Conservation (phyloP, 2,888 invertebrate species). For the Latheticus oryzae region DNA sequence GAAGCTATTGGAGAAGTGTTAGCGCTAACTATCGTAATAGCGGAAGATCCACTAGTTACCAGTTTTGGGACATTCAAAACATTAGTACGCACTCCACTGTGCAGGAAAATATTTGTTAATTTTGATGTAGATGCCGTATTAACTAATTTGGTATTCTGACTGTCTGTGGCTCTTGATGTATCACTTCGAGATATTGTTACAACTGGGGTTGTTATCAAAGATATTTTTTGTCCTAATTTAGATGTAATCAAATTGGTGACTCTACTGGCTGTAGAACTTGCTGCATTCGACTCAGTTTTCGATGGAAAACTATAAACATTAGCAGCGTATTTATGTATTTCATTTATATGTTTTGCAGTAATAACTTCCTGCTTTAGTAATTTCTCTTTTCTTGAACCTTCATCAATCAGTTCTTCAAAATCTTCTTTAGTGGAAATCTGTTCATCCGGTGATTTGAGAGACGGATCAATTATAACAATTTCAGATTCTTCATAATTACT, state of each 20-base stretch:
- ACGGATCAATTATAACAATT: slow-evolving; percentile 73
- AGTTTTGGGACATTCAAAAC: slow-evolving; percentile 60
- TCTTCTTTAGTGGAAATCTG: slow-evolving; percentile 75
- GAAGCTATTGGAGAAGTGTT: slow-evolving; percentile 62
- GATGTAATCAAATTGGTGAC: slow-evolving; percentile 35
- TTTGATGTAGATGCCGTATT: slow-evolving; percentile 51
- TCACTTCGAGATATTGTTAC: slow-evolving; percentile 43
- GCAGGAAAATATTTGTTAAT: slow-evolving; percentile 60
- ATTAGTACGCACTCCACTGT: slow-evolving; percentile 55
- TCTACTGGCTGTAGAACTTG: slow-evolving; percentile 18
- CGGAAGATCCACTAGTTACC: slow-evolving; percentile 58
- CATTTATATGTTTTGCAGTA: slow-evolving; percentile 59
- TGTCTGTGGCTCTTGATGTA: slow-evolving; percentile 48
- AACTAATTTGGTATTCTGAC: slow-evolving; percentile 58
- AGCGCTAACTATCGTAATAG: slow-evolving; percentile 63
- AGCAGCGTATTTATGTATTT: slow-evolving; percentile 61
- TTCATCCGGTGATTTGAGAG: slow-evolving; percentile 72
- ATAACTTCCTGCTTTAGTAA: slow-evolving; percentile 58
- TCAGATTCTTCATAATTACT: slow-evolving; percentile 69
- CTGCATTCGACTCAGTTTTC: slow-evolving; percentile 46
- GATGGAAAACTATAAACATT: slow-evolving; percentile 54
- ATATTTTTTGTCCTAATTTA: slow-evolving; percentile 53
- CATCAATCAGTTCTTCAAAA: slow-evolving; percentile 75
- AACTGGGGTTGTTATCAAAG: slow-evolving; percentile 53
- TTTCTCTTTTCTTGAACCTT: slow-evolving; percentile 70